Conservation (phyloP, 2,113 vertebrate species). For the Scolopax mira region DNA sequence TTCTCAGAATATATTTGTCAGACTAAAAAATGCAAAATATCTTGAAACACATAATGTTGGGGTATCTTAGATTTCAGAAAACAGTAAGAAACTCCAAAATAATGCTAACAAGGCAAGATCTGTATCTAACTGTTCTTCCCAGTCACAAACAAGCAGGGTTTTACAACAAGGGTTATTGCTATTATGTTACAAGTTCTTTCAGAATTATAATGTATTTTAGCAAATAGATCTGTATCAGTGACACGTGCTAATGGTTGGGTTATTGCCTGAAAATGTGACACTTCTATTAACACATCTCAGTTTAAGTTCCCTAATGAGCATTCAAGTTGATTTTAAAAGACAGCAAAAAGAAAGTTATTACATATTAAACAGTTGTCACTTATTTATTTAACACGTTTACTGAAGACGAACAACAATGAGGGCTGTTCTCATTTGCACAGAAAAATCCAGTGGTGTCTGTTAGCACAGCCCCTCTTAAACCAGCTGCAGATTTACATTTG, state of each 20-base stretch:
- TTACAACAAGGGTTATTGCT: neutral
- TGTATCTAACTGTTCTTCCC: neutral
- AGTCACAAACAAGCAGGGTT: neutral
- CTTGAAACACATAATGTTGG: neutral
- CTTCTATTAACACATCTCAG: neutral
- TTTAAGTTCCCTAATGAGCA: neutral
- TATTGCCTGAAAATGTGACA: neutral
- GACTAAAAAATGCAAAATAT: neutral
- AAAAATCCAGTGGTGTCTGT: neutral
- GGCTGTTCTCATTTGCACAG: neutral
- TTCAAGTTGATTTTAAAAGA: conserved; percentile 44
- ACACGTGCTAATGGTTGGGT: neutral
- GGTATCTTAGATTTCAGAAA: neutral
- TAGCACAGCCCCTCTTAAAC: neutral
- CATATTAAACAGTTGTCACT: conserved; percentile 33
- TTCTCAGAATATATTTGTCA: neutral
- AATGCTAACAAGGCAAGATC: neutral
- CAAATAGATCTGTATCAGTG: neutral
- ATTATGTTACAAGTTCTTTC: neutral
- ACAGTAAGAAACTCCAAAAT: neutral
- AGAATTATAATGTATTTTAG: conserved; percentile 2
- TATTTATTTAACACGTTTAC: neutral
- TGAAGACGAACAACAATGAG: neutral
- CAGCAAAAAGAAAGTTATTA: neutral
- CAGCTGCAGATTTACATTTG: neutral